Conservation (phyloP, 2,888 invertebrate species). For the Phytoseiulus persimilis region DNA sequence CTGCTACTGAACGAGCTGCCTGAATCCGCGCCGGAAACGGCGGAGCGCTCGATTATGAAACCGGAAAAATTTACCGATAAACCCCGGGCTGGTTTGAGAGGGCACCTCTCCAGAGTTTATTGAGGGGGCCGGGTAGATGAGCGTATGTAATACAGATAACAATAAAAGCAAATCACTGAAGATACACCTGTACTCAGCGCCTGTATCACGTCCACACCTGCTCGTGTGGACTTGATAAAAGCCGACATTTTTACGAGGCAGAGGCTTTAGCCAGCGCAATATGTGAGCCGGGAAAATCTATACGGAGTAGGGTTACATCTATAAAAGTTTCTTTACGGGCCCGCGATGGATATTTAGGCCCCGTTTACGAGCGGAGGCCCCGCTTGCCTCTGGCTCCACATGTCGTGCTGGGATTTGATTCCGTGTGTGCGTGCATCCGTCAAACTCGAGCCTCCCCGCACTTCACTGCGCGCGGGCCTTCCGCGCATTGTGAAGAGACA, state of each 20-base stretch:
- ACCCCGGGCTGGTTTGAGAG: too few relatives aligned
- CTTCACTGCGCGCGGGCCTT: too few relatives aligned
- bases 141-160: neutral
- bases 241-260: neutral
- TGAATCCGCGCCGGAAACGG: too few relatives aligned
- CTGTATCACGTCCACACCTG: neutral
- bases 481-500: too few relatives aligned
- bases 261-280: neutral
- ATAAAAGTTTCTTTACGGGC: neutral
- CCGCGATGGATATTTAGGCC: neutral
- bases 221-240: neutral
- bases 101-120: neutral
- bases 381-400: neutral
- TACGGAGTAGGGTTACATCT: neutral
- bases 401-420: neutral
- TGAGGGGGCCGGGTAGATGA: neutral
- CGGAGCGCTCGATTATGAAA: too few relatives aligned
- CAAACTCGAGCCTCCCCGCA: too few relatives aligned
- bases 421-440: neutral
- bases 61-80: too few relatives aligned
- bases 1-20: too few relatives aligned
- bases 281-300: neutral
- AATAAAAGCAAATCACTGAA: neutral
- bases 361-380: neutral
- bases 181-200: neutral